Evolutionary conservation across 2,888 invertebrate genomes (phyloP), one percentile per base, ranked within the genome.

Genomic region (Acleris sparsana): DNA sequence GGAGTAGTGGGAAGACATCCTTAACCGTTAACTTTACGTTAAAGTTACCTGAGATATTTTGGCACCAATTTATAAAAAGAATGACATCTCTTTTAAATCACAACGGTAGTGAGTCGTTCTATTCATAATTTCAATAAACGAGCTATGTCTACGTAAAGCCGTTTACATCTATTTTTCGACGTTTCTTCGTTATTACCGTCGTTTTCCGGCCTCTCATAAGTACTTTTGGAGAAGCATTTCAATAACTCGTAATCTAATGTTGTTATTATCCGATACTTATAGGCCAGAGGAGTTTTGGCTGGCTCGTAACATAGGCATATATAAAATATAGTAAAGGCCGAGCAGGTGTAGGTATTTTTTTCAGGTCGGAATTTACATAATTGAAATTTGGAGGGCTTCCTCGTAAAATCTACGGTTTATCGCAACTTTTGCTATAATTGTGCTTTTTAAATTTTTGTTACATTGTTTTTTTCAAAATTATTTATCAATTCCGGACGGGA

Each of bases 361-460:
- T 59, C 65, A 67, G 69, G 70, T 70, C 70, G 61, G 61, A 73
- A 80, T 80, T 78, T 76, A 68, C 74, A 79, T 79, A 78, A 79
- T 75, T 76, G 71, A 63, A 68, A 70, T 52, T 56, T 56, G 63
- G 68, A 70, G 63, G 66, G 62, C 56, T 63, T 64, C 62, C 70
- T 77, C 62, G 53, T 68, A 77, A 69, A 72, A 71, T 72, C 67
- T 59, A 53, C 53, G 66, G 64, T 62, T 64, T 67, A 63, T 69
- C 67, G 59, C 61, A 49, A 49, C 59, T 57, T 44, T 56, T 46
- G 22, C 49, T 29, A 62, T 62, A 60, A 68, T 63, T 61, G 59
- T 16, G 11, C 33, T 51, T 56, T 52, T 60, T 55, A 49, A n/a
- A 29, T 25, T 22, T 33, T 11, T 11, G 33, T 9, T 44, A 64